Evolutionary conservation across 2,113 vertebrate species (phyloP), one percentile per base, ranked within the genome.

Genomic region (Furnarius figulus): DNA sequence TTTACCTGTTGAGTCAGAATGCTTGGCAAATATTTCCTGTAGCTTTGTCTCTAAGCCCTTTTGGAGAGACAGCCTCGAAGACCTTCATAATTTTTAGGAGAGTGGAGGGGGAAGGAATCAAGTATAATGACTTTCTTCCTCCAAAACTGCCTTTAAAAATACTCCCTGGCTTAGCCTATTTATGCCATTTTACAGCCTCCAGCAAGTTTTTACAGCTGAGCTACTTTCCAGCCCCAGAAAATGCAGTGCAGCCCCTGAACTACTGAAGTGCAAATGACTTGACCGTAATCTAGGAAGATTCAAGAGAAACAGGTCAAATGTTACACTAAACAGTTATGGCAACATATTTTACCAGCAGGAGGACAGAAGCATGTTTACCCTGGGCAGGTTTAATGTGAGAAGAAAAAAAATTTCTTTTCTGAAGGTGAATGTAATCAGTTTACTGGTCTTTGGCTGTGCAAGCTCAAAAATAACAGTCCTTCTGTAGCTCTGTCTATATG

Each of bases 191-290:
- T 88, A 86, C 80, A 89, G 70, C 86, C 90, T 89, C 40, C 73
- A 86, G 93, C 88, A 87, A 76, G 53, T 73, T 95, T 96, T 92
- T 94, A 85, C 83, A 90, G 65, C 73, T 89, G 56, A 92, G 76
- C 77, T 94, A 40, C 10, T 59, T 90, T 95, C 56, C 62, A 87
- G 15, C 18, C 76, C 56, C 52, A 76, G 86, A 91, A 90, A 94
- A 78, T 65, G 42, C 18, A 35, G 53, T 8, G 10, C 66, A 92
- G 53, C 37, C 70, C 53, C 61, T 7, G 2, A 93, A 76, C 92
- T 81, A 89, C 24, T 94, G 90, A 96, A 95, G 90, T 95, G 88
- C 86, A 96, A 90, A 93, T 92, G 58, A 49, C 40, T 78, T 78
- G 90, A 79, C 89, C 1, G 0, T 92, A 82, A 94, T 85, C 76